These are phyloP conservation scores for Lates calcarifer DNA, from an alignment of 2,113 vertebrate genomes.

Conservation along the genomic window DNA sequence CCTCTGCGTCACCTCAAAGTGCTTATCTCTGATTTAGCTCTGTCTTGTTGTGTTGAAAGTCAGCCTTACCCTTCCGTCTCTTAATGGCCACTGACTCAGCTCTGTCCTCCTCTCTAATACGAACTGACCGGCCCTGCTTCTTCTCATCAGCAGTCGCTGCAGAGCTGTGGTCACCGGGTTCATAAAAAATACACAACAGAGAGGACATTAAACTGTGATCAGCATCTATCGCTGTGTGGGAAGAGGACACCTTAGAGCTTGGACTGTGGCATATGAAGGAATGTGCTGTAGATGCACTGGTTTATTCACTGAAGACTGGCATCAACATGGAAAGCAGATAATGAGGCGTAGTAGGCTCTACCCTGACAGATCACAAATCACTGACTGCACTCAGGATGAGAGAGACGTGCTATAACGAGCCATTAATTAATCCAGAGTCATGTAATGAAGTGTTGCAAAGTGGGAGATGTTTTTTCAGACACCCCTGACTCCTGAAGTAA, in stretches of 20 bases:
- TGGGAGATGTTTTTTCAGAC: not conserved
- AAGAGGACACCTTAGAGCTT: not conserved
- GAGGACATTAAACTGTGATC: not conserved
- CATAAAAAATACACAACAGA: constrained; percentile 30
- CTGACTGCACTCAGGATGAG: not conserved
- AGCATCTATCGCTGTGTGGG: not conserved
- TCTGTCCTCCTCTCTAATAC: constrained; percentile 38
- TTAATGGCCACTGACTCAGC: constrained; percentile 59
- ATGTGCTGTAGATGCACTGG: not conserved
- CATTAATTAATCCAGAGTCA: not conserved
- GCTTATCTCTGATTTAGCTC: constrained; percentile 34
- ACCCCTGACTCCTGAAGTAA: not conserved
- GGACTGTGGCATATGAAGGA: not conserved
- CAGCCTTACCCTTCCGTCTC: constrained; percentile 26
- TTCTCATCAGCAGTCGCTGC: constrained; percentile 48
- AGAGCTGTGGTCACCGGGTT: constrained; percentile 22
- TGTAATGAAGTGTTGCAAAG: not conserved
- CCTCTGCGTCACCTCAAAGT: constrained; percentile 20
- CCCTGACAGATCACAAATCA: not conserved
- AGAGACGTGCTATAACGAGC: too few species aligned
- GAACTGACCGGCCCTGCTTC: constrained; percentile 37
- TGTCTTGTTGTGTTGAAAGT: constrained; percentile 37
- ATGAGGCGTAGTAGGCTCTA: not conserved
- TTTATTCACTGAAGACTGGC: not conserved
- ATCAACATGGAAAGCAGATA: not conserved